These are phyloP conservation scores for Collichthys lucidus DNA, from an alignment of 2,113 vertebrate species.

Conservation along the genomic window DNA sequence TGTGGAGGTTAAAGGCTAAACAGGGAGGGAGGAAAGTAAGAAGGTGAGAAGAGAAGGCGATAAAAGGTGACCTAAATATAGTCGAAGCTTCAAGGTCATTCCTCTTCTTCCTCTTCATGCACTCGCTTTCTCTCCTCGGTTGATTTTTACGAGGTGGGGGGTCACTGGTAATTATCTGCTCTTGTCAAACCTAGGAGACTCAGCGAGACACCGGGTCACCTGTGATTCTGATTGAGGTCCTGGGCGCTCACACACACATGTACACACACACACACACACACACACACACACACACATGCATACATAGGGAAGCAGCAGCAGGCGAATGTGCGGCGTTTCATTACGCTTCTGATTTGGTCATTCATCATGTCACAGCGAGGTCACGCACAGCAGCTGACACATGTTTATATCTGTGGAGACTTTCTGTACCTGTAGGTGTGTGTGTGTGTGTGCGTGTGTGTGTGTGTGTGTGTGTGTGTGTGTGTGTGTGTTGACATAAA, in stretches of 20 bases:
- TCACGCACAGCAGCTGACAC: constrained; percentile 57
- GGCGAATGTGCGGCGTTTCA: constrained; percentile 63
- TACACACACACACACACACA: constrained; percentile 28
- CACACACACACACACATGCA: constrained; percentile 30
- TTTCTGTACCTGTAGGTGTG: background rate
- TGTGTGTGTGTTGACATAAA: background rate
- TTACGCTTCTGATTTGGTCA: constrained; percentile 75
- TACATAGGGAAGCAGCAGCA: constrained; percentile 56
- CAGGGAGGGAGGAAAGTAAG: background rate
- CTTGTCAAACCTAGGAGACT: constrained; percentile 61
- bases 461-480: background rate
- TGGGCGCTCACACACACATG: background rate
- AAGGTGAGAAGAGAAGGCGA: background rate
- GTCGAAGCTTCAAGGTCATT: constrained; percentile 55
- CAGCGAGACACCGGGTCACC: constrained; percentile 49
- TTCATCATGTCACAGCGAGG: constrained; percentile 73
- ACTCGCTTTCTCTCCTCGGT: constrained; percentile 19
- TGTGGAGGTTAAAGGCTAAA: constrained; percentile 27
- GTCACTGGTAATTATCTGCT: constrained; percentile 69
- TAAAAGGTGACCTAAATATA: constrained; percentile 49
- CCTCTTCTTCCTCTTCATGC: background rate
- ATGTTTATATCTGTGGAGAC: constrained; percentile 49
- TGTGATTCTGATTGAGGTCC: constrained; percentile 74
- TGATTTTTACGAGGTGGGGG: constrained; percentile 57
- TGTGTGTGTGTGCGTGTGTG: background rate